A percentile compares a stretch with the other conserved stretches of the same genome.
Evolutionary conservation across 2,113 vertebrate genomes (phyloP).

Genomic region (Oenanthe oenanthe): DNA sequence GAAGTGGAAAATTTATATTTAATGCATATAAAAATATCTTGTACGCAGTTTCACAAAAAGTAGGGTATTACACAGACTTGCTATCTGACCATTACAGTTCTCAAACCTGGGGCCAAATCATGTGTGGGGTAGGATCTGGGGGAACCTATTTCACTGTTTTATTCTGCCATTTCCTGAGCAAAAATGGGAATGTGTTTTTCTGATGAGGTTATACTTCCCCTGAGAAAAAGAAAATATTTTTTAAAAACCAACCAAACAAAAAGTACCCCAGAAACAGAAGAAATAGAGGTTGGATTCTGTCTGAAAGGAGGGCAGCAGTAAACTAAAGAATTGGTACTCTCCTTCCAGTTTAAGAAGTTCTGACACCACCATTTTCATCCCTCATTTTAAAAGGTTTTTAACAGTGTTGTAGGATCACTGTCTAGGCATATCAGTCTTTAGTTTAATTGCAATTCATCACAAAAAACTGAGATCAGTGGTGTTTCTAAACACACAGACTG

Average conservation of each 20-base stretch:
- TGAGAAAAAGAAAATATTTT: neutral
- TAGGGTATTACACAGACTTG: neutral
- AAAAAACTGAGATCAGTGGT: neutral
- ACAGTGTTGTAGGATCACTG: neutral
- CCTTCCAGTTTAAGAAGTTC: neutral
- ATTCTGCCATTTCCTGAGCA: neutral
- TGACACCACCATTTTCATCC: neutral
- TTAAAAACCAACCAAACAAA: neutral
- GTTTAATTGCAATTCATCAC: neutral
- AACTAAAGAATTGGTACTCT: neutral
- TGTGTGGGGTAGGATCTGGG: accelerated
- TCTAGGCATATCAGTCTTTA: neutral
- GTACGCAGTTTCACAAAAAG: neutral
- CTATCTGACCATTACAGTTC: neutral
- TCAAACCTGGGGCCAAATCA: neutral
- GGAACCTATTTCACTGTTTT: neutral
- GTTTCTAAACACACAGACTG: conserved; percentile 6
- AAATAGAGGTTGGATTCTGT: neutral
- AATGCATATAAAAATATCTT: neutral
- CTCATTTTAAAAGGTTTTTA: conserved; percentile 4
- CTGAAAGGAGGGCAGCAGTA: neutral
- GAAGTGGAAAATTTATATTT: neutral
- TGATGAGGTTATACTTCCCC: neutral
- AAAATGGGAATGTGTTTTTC: neutral
- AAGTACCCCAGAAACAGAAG: neutral